Base-by-base conservation (phyloP, 2,113 vertebrate species). In the Perca fluviatilis region DNA sequence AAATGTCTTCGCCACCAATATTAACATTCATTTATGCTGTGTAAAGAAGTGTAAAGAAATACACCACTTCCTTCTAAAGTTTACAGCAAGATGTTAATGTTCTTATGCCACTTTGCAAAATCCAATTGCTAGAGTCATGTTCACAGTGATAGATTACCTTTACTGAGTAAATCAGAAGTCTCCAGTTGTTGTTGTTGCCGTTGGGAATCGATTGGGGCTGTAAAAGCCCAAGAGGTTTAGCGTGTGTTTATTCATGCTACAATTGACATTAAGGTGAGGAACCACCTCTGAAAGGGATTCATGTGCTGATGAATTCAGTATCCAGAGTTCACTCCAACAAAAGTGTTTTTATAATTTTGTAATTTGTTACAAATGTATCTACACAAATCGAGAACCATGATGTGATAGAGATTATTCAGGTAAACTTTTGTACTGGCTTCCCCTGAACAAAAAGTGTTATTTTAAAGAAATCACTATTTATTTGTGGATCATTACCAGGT, bases 141-240 rank as follows among this genome's bases (percentile, higher is more conserved):
- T 77, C 25, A 19, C 47, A 4, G 33, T 71, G 75, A 86, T 71
- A 43, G 57, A 75, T 83, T 40, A 65, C 64, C 47, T 47, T 65
- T 33, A 43, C 56, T 58, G 43, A 73, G 62, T 21, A 43, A 82
- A 69, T 79, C 60, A 49, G 56, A 70, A 53, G 40, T 51, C 49
- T 68, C 61, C 19, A 16, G 49, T 70, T 11, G 23, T 70, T 11
- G 23, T 70, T 11, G n/a, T 58, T 68, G 50, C 21, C 7, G n/a
- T 70, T 77, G 66, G 50, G 58, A 49, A 86, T 78, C 30, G 33
- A 82, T 58, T 25, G 15, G 10, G 19, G 16, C 30, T 47, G 72
- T 71, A 61, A 65, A 53, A 71, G 33, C 67, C 19, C 7, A 4
- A 25, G 56, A 51, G 27, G 62, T 62, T 77, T 74, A 57, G 50